Base-by-base conservation (phyloP, 2,888 invertebrate species). In the Meandrusa payeni region DNA sequence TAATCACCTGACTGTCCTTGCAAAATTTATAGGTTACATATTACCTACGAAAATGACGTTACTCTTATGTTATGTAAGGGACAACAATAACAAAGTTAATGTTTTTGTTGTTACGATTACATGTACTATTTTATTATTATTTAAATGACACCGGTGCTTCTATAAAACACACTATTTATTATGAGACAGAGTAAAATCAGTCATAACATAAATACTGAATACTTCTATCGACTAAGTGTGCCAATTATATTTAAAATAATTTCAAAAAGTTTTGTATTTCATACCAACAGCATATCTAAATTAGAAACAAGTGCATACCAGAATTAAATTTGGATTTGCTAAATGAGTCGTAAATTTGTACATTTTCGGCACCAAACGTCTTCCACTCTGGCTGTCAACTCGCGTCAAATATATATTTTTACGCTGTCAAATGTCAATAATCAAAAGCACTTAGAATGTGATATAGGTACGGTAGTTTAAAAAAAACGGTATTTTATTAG, bases 361-460 rank as follows among this genome's bases (percentile, higher is more conserved):
- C 87, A 87, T 87, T 85, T 86, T 85, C 77, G 76, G 74, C 73
- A 76, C 69, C 54, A 67, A 75, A 74, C 65, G 68, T 71, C 73
- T 64, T 70, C 63, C 67, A 69, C 74, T 75, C 60, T 69, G 67
- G 66, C 72, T 76, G 81, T 80, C 83, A 81, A 74, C 15, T 17
- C n/a, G 1, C 19, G n/a, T n/a, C n/a, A n/a, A n/a, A n/a, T n/a
- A n/a, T n/a, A n/a, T n/a, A n/a, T n/a, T n/a, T n/a, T n/a, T n/a
- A n/a, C 6, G 11, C 20, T 13, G 36, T 26, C 36, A 36, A n/a
- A n/a, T n/a, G n/a, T n/a, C n/a, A n/a, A n/a, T n/a, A n/a, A n/a
- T n/a, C n/a, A n/a, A n/a, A n/a, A n/a, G n/a, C n/a, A n/a, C n/a
- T n/a, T n/a, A n/a, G n/a, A n/a, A n/a, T n/a, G n/a, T n/a, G n/a